Conservation (phyloP, 2,113 vertebrate genomes). For the Probosciger aterrimus region DNA sequence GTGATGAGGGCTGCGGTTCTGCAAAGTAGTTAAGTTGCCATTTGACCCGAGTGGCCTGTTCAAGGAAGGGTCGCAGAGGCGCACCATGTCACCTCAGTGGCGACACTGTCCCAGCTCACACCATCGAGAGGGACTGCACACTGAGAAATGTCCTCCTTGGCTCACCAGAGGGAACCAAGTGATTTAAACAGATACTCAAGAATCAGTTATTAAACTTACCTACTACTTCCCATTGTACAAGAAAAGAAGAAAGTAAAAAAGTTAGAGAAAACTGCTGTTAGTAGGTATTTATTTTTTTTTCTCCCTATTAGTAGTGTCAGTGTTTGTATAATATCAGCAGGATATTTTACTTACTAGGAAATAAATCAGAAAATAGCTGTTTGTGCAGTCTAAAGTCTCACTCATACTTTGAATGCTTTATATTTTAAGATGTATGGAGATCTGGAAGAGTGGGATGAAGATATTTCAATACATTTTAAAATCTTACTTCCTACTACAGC, state of each 20-base stretch:
- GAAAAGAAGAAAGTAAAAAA: not conserved
- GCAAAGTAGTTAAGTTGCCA: accelerated
- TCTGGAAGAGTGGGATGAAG: not conserved
- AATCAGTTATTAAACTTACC: not conserved
- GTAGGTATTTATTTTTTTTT: not conserved
- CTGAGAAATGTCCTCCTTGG: not conserved
- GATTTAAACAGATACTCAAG: not conserved
- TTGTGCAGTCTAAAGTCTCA: not conserved
- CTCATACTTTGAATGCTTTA: not conserved
- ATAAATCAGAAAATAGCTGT: not conserved
- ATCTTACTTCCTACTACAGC: not conserved
- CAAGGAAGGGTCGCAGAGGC: not conserved
- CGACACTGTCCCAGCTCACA: not conserved
- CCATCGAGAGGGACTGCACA: accelerated
- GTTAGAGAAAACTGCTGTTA: not conserved
- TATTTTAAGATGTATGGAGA: not conserved
- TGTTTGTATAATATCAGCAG: not conserved
- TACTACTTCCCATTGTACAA: not conserved
- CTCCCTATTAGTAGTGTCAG: not conserved
- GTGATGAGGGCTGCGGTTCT: not conserved
- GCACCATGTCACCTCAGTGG: accelerated
- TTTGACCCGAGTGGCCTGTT: not conserved
- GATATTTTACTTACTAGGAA: not conserved
- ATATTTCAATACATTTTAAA: not conserved
- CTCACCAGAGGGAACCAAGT: not conserved